These are phyloP conservation scores for Hyaena hyaena DNA, from an alignment of 2,113 vertebrate species.

Conservation along the genomic window DNA sequence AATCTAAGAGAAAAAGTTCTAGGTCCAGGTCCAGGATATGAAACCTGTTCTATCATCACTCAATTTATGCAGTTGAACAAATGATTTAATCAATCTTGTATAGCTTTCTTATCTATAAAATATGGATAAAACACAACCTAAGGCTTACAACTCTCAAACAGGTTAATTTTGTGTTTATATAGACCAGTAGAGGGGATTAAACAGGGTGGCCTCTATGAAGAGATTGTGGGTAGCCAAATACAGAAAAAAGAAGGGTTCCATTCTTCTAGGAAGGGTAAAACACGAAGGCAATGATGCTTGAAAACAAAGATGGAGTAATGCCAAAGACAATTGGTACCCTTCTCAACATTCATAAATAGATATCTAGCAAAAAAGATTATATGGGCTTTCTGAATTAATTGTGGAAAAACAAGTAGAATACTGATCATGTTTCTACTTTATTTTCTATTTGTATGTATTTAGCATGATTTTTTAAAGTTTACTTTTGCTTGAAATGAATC, in stretches of 20 bases:
- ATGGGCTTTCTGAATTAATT: background rate
- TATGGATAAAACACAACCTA: background rate
- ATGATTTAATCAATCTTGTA: background rate
- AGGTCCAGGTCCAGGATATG: background rate
- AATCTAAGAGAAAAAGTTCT: background rate
- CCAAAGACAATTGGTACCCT: background rate
- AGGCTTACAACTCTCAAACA: background rate
- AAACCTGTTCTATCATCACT: background rate
- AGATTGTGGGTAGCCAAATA: background rate
- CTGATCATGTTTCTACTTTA: background rate
- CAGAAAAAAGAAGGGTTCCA: background rate
- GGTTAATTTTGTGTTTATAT: background rate
- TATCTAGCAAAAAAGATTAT: background rate
- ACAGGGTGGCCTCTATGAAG: background rate
- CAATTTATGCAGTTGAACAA: background rate
- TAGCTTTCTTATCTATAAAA: conserved; percentile 4
- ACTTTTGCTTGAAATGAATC: conserved; percentile 34
- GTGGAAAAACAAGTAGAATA: background rate
- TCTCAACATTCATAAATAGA: background rate
- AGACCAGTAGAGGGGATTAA: background rate
- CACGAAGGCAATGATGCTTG: background rate
- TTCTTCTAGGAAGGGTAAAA: background rate
- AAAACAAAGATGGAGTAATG: background rate
- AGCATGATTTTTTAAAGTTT: background rate
- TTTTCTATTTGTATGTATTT: background rate